Evolutionary conservation across 2,888 invertebrate species (phyloP).

Genomic region (Scrobipalpa costella): DNA sequence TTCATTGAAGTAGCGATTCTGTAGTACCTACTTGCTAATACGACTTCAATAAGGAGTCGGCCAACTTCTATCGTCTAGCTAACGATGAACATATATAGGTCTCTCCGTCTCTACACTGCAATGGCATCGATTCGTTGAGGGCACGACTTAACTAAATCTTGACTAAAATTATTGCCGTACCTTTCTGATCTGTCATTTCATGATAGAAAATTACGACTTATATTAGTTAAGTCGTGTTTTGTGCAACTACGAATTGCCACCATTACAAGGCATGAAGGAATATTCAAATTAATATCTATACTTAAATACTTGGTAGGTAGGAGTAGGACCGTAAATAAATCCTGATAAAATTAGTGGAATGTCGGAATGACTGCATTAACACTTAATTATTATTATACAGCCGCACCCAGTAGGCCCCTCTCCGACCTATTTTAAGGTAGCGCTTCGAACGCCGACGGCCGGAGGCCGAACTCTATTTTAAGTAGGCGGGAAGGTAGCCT

Average conservation of each 20-base stretch:
- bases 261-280: no score
- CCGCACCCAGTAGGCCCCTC: slow-evolving; percentile 21
- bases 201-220: no score
- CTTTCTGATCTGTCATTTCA: no score
- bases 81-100: no score
- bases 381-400: slow-evolving; percentile 6
- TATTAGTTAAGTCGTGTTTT: no score
- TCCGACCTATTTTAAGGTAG: slow-evolving; percentile 20
- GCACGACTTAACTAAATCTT: no score
- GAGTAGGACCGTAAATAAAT: neutral
- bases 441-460: neutral
- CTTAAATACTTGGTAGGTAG: neutral
- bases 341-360: neutral
- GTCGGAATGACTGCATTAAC: slow-evolving; percentile 13
- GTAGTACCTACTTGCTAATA: neutral
- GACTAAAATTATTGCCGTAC: no score
- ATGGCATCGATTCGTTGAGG: no score
- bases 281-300: neutral
- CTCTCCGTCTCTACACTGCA: no score
- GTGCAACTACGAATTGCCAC: no score
- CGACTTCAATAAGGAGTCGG: no score
- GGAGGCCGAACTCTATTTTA: slow-evolving; percentile 2
- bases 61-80: no score
- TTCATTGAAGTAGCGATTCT: neutral
- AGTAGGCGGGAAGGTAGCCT: slow-evolving; percentile 15